A percentile compares a stretch with the other conserved stretches of the same genome.
These are phyloP conservation scores for Triplophysa rosa DNA, from an alignment of 2,113 vertebrate genomes.

Conservation along the genomic window DNA sequence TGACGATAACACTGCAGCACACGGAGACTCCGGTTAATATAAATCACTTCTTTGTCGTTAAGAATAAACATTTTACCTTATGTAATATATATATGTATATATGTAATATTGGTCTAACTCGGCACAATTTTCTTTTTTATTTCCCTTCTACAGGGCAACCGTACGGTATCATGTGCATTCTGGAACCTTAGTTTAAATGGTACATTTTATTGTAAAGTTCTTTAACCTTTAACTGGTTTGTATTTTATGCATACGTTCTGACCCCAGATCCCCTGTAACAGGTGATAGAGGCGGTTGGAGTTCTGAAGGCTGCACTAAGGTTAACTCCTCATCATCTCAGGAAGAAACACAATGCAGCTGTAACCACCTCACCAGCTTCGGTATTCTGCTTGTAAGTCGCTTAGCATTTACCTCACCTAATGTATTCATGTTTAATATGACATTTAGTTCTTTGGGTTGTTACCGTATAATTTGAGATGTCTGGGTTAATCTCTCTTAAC, in stretches of 20 bases:
- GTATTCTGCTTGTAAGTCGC: slow-evolving; percentile 84
- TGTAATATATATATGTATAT: not conserved
- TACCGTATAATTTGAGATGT: not conserved
- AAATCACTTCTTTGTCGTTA: not conserved
- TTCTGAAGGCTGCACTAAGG: slow-evolving; percentile 78
- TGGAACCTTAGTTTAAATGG: slow-evolving; percentile 87
- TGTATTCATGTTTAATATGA: not conserved
- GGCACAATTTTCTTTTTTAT: not conserved
- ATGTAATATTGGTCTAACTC: not conserved
- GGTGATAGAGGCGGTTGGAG: slow-evolving; percentile 87
- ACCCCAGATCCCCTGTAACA: slow-evolving; percentile 56
- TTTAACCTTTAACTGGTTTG: not conserved
- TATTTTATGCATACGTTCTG: not conserved
- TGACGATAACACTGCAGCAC: slow-evolving; percentile 80
- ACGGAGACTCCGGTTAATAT: slow-evolving; percentile 62
- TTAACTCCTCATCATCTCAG: slow-evolving; percentile 71
- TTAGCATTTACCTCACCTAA: not conserved
- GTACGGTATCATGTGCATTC: slow-evolving; percentile 79
- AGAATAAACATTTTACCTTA: not conserved
- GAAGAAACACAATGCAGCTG: slow-evolving; percentile 86
- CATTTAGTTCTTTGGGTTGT: not conserved
- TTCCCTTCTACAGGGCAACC: slow-evolving; percentile 71
- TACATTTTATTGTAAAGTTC: slow-evolving; percentile 65
- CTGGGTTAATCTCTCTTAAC: slow-evolving; percentile 35
- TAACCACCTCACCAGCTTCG: slow-evolving; percentile 94